Evolutionary conservation across 2,113 vertebrate species (phyloP), one percentile per base, ranked within the genome.

Genomic region (Onychostruthus taczanowskii): DNA sequence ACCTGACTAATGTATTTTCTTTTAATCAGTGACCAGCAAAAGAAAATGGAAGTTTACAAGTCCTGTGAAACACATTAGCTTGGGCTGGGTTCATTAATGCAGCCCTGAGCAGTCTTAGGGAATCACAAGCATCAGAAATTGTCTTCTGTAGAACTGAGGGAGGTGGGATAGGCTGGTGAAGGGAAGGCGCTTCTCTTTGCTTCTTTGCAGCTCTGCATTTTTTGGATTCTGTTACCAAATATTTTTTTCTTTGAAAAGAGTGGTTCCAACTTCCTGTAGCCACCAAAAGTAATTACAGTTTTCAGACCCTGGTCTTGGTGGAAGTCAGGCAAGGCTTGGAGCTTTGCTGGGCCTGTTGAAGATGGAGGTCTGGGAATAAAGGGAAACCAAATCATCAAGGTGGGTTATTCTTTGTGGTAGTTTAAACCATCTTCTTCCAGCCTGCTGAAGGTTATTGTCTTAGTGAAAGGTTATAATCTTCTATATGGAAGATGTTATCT

Each of bases 1-100:
- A 68, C 47, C 44, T 93, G 70, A 93, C 73, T 72, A 79, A 80
- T 75, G 30, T 35, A 37, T 80, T 94, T 95, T n/a, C 52, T 82
- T 89, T 76, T 62, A 35, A 31, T 79, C 4, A 2, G 50, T 88
- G 84, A 67, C 58, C 79, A 80, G 63, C 55, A 49, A 86, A 81
- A 82, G 76, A 74, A 86, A 91, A 87, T 11, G 15, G 22, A 28
- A 64, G 16, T 90, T 93, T 85, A 46, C 39, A 80, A 59, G 58
- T 88, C 52, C 62, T 37, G 13, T 74, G 64, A 87, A 91, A 49
- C 37, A 13, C 37, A 11, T 76, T 85, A 9, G 1, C 56, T 86
- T 74, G 70, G 47, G 46, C 16, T 76, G 66, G 61, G 58, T 76
- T 93, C 7, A 5, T 77, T 83, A 37, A 7, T 67, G 47, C 43